phyloP scores from a whole-genome alignment of 2,113 vertebrate genomes.

The Zosterops pallidus region DNA sequence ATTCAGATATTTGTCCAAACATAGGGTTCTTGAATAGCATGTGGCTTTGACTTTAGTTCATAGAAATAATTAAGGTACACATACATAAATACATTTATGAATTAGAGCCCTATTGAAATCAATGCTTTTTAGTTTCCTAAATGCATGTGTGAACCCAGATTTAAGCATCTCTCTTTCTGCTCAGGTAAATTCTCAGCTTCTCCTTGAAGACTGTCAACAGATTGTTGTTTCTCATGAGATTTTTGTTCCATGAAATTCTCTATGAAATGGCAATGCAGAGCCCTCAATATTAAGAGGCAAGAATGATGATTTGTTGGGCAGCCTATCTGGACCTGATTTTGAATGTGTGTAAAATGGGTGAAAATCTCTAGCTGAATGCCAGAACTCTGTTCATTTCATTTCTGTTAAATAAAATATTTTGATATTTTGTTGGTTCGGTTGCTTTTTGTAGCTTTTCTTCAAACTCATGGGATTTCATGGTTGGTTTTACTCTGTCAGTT shows the following conservation, averaged over 20 bases:
- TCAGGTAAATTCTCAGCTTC: not conserved
- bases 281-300: not conserved
- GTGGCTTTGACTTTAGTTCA: not conserved
- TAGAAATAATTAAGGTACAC: not conserved
- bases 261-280: not conserved
- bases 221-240: not conserved
- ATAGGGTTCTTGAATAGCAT: not conserved
- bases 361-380: not conserved
- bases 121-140: not conserved
- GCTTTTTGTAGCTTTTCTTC: not conserved
- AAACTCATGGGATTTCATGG: not conserved
- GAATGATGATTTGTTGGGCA: not conserved
- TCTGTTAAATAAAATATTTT: not conserved
- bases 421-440: not conserved
- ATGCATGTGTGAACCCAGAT: not conserved
- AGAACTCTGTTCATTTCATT: not conserved
- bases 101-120: not conserved
- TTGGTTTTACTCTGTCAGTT: not conserved
- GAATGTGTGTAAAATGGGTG: not conserved
- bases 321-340: not conserved
- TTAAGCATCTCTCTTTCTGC: not conserved
- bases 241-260: not conserved
- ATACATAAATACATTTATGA: not conserved
- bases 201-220: not conserved
- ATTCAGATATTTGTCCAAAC: not conserved